Conservation (phyloP, 2,888 invertebrate species). For the Micoletzkya japonica region DNA sequence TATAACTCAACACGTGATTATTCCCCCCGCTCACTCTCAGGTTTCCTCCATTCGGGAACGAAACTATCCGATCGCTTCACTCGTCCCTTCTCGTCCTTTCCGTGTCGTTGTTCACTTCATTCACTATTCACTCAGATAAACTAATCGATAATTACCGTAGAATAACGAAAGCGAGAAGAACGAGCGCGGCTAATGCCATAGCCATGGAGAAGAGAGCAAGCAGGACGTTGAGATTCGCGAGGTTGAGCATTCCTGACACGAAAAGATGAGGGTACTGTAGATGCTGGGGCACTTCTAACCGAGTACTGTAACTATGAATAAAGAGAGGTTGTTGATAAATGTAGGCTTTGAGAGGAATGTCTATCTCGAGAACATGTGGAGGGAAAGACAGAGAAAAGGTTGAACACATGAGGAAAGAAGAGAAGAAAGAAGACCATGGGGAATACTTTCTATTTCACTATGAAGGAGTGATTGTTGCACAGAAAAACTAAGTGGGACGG, state of each 20-base stretch:
- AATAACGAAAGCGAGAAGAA: conserved; percentile 35
- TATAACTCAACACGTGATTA: neutral
- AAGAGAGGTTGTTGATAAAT: neutral
- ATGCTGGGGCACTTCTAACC: neutral
- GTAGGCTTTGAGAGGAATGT: neutral
- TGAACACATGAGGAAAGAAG: neutral
- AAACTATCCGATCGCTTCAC: conserved; percentile 27
- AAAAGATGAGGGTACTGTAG: neutral
- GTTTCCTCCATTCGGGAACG: conserved; percentile 19
- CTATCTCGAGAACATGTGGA: neutral
- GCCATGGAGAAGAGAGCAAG: conserved; percentile 38
- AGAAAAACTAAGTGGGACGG: conserved; percentile 11
- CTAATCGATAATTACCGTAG: conserved; percentile 10
- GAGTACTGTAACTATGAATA: neutral
- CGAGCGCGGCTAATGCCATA: conserved; percentile 36
- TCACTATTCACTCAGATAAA: too few species aligned
- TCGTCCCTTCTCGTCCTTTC: too few species aligned
- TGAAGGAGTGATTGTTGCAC: neutral
- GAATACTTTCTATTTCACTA: neutral
- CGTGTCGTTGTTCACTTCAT: too few species aligned
- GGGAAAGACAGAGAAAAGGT: conserved; percentile 11
- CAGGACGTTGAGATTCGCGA: conserved; percentile 32
- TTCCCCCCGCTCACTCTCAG: conserved; percentile 18
- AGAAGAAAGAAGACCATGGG: neutral
- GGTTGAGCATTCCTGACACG: conserved; percentile 31